Base-by-base conservation (phyloP, 2,888 invertebrate species). In the Leptinotarsa tumamoca region DNA sequence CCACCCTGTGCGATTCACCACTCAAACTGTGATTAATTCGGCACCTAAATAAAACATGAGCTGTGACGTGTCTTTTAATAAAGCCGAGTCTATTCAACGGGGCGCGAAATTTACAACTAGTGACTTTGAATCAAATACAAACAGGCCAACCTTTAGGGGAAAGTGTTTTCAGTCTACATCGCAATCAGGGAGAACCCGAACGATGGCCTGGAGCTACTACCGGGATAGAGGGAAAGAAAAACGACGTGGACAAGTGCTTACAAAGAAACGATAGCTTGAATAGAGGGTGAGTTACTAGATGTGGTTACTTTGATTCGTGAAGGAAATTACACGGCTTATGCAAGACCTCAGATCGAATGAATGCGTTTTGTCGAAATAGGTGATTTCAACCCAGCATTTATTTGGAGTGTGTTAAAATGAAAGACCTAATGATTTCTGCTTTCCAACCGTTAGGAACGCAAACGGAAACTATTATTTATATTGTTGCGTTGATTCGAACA, bases 41-140 rank as follows among this genome's bases (percentile, higher is more conserved):
- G 51, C 54, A 78, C 71, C 77, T 84, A 82, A 84, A 82, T 83
- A 83, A 85, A 82, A 83, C 80, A 83, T 81, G 81, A 83, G 78
- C 79, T 80, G 74, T 84, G 83, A 83, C 82, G 81, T 82, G 82
- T 82, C 80, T 80, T 79, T 80, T 82, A 84, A 83, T 84, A 82
- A 82, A 83, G 79, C 79, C 79, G 71, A 76, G 74, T 77, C 78
- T 77, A 79, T 76, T 81, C 81, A 83, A 78, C 82, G 77, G 81
- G 81, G 82, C 83, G 80, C 80, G 82, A 82, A 84, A 84, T 85
- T 84, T 81, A 81, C 81, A 75, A 76, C 80, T 78, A 76, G 81
- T 82, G 84, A 83, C 81, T 83, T 80, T 80, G 81, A 80, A 82
- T 83, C 82, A 80, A 82, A 82, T 80, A 74, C 78, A 76, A 61